phyloP scores from a whole-genome alignment of 2,797 vertebrate species.

The Etheostoma perlongum region DNA sequence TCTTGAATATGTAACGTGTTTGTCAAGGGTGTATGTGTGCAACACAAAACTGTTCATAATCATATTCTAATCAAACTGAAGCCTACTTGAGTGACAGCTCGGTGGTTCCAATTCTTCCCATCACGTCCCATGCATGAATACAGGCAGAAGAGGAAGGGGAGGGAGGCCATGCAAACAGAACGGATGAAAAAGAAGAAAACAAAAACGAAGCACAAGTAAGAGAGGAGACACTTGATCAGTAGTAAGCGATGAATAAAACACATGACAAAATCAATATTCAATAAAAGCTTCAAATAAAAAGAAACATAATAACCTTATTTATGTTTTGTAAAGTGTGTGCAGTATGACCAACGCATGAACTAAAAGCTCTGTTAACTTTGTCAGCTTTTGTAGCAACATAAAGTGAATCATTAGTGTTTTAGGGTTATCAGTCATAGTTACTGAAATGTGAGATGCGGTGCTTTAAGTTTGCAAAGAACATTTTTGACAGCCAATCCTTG shows the following conservation, averaged over 20 bases:
- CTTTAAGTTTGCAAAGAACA: constrained; percentile 49
- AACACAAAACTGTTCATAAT: constrained; percentile 58
- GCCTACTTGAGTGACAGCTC: constrained; percentile 91
- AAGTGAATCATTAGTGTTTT: constrained; percentile 7
- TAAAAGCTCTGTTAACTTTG: background rate
- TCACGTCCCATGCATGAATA: constrained; percentile 85
- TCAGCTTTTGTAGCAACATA: background rate
- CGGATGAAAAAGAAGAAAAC: constrained; percentile 76
- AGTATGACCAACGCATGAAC: constrained; percentile 30
- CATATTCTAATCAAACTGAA: constrained; percentile 79
- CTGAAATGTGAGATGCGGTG: constrained; percentile 13
- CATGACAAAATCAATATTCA: constrained; percentile 52
- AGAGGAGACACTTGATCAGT: constrained; percentile 67
- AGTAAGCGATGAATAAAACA: constrained; percentile 66
- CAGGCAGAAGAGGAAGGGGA: constrained; percentile 76
- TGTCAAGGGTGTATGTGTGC: constrained; percentile 24
- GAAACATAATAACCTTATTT: constrained; percentile 24
- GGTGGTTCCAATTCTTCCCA: constrained; percentile 89
- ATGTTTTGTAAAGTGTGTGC: constrained; percentile 9
- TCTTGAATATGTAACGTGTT: background rate
- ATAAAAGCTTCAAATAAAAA: constrained; percentile 50
- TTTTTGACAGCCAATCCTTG: constrained; percentile 51
- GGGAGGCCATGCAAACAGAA: constrained; percentile 86
- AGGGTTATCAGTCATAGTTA: constrained; percentile 25
- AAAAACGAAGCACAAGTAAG: constrained; percentile 74